Evolutionary conservation across 2,797 vertebrate genomes (phyloP).

Genomic region (Catharus ustulatus): DNA sequence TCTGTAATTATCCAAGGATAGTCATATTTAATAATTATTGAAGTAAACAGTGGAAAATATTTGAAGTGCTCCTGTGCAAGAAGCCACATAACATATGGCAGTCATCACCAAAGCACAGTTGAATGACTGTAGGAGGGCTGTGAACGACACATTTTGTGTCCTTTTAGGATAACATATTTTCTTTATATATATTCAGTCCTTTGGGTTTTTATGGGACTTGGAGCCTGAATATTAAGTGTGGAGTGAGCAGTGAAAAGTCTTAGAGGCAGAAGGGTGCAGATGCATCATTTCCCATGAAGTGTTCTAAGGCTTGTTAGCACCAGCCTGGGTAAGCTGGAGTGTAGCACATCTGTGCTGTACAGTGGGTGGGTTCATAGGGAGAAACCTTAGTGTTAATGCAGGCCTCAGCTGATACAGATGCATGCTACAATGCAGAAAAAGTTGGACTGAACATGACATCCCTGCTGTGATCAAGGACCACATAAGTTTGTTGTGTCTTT

Average conservation of each 20-base stretch:
- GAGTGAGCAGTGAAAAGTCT: neutral
- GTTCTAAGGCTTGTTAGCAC: neutral
- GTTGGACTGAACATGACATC: neutral
- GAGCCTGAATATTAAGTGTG: neutral
- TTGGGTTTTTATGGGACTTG: neutral
- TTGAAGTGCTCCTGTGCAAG: slow-evolving; percentile 1
- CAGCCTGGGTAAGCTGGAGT: neutral
- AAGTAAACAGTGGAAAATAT: slow-evolving; percentile 38
- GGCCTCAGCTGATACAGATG: neutral
- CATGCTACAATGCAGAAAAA: neutral
- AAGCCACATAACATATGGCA: slow-evolving; percentile 45
- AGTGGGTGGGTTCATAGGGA: neutral
- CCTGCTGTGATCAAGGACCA: neutral
- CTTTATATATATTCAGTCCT: neutral
- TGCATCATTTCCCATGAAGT: neutral
- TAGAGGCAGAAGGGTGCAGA: neutral
- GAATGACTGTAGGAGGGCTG: slow-evolving; percentile 53
- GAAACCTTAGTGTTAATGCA: neutral
- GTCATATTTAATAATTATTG: slow-evolving; percentile 36
- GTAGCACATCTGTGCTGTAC: neutral
- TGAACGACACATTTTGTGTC: neutral
- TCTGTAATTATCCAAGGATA: slow-evolving; percentile 14
- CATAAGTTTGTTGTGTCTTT: neutral
- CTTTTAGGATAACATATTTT: neutral
- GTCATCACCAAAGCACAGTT: slow-evolving; percentile 1